Evolutionary conservation across 2,797 vertebrate genomes (phyloP).

Genomic region (Manis javanica): DNA sequence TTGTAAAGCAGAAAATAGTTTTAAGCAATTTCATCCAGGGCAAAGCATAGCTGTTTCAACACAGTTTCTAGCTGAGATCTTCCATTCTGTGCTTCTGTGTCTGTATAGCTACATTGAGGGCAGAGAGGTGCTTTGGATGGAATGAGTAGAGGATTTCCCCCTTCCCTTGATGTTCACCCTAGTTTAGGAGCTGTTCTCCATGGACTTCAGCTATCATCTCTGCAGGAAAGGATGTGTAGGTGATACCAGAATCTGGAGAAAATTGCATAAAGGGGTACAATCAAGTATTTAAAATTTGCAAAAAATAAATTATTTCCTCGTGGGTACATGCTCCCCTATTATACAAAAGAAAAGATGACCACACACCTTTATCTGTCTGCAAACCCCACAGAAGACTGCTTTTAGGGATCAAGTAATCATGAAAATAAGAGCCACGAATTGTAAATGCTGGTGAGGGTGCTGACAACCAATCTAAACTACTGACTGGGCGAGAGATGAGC

Average conservation of each 20-base stretch:
- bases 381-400: not conserved
- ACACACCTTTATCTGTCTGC: not conserved
- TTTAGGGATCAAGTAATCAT: not conserved
- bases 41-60: slow-evolving; percentile 57
- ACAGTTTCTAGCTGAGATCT: not conserved
- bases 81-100: slow-evolving; percentile 50
- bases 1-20: slow-evolving; percentile 69
- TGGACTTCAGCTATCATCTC: not conserved
- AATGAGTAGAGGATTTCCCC: not conserved
- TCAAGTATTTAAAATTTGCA: not conserved
- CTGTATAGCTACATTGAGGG: not conserved
- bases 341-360: not conserved
- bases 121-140: not conserved
- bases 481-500: not conserved
- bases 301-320: not conserved
- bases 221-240: not conserved
- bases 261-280: not conserved
- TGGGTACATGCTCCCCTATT: not conserved
- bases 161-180: not conserved
- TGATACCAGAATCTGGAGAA: not conserved
- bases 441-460: not conserved
- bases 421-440: not conserved
- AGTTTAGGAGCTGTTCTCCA: not conserved
- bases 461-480: not conserved
- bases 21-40: slow-evolving; percentile 58